A percentile compares a stretch with the other conserved stretches of the same genome.
phyloP scores from a whole-genome alignment of 1,140 invertebrate species.

The Drosophila nigromelanica region DNA sequence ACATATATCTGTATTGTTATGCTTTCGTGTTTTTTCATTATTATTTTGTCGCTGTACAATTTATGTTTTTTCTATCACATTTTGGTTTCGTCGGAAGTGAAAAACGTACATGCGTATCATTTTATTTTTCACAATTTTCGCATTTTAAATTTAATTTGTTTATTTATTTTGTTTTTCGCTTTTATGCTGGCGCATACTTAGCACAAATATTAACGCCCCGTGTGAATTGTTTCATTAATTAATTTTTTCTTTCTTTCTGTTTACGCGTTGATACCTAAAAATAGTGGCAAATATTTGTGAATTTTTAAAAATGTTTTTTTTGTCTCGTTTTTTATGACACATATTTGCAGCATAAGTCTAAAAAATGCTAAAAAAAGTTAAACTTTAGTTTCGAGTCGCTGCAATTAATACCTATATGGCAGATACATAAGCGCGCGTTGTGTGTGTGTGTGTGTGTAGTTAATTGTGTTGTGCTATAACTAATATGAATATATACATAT shows the following conservation, averaged over 20 bases:
- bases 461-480: not conserved
- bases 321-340: not conserved
- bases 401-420: not conserved
- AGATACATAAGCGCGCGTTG: not conserved
- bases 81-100: not conserved
- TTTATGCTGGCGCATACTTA: conserved; percentile 36
- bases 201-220: conserved; percentile 25
- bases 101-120: not conserved
- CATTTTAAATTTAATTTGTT: not conserved
- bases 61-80: not conserved
- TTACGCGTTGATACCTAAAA: not conserved
- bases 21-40: not conserved
- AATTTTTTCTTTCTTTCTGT: conserved; percentile 1
- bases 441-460: not conserved
- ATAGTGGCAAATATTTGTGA: conserved; percentile 14
- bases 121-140: conserved; percentile 3
- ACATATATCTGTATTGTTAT: not conserved
- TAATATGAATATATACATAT: not conserved
- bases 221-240: conserved; percentile 29
- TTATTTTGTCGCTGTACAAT: not conserved
- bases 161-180: conserved; percentile 18
- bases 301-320: not conserved
- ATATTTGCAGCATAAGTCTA: not conserved
- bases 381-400: not conserved
- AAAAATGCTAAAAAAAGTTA: not conserved